These are phyloP conservation scores for Pangasius sanitwongsei DNA, from an alignment of 2,797 vertebrate species.

Conservation along the genomic window DNA sequence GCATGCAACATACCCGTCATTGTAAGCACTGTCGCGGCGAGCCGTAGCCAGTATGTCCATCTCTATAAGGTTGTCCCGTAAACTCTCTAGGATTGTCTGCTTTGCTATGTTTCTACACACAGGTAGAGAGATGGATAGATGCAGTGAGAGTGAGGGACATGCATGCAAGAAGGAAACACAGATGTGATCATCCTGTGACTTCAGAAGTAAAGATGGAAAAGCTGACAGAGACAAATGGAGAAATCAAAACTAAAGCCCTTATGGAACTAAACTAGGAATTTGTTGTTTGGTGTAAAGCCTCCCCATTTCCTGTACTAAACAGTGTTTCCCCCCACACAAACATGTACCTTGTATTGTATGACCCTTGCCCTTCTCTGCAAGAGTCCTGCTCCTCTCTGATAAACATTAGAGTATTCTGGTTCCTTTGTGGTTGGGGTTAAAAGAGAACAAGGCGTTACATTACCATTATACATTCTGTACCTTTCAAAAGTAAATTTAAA, in stretches of 20 bases:
- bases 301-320: conserved; percentile 41
- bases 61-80: conserved; percentile 99
- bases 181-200: conserved; percentile 67
- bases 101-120: conserved; percentile 99
- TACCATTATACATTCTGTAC: conserved; percentile 52
- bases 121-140: conserved; percentile 91
- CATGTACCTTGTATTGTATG: conserved; percentile 81
- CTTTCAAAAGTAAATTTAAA: not conserved
- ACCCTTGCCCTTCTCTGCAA: conserved; percentile 85
- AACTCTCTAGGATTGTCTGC: conserved; percentile 99
- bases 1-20: conserved; percentile 93
- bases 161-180: conserved; percentile 76
- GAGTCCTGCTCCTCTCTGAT: conserved; percentile 82
- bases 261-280: conserved; percentile 76
- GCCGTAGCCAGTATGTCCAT: conserved; percentile 98
- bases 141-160: conserved; percentile 90
- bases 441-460: conserved; percentile 79
- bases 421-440: conserved; percentile 78
- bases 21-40: conserved; percentile 90
- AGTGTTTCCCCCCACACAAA: conserved; percentile 55
- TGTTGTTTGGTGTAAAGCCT: conserved; percentile 46
- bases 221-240: conserved; percentile 54
- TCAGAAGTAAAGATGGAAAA: conserved; percentile 61
- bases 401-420: conserved; percentile 87
- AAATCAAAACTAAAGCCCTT: conserved; percentile 67